These are phyloP conservation scores for Hippocampus comes DNA, from an alignment of 2,113 vertebrate species.

Conservation along the genomic window DNA sequence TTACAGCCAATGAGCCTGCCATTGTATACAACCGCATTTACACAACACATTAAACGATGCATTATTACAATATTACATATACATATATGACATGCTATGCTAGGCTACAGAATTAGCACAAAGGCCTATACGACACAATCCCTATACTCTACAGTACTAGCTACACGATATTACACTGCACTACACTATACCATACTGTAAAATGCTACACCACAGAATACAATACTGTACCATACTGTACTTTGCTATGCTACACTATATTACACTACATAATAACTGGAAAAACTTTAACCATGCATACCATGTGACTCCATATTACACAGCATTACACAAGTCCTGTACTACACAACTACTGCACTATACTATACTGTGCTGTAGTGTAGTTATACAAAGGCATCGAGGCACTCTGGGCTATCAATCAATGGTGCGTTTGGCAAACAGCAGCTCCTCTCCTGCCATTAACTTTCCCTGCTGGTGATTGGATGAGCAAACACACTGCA, in stretches of 20 bases:
- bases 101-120: too few species aligned
- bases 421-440: constrained; percentile 60
- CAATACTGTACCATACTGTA: background rate
- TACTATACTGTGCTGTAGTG: background rate
- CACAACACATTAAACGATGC: too few species aligned
- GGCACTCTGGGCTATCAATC: constrained; percentile 53
- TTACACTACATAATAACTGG: background rate
- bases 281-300: background rate
- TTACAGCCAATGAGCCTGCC: too few species aligned
- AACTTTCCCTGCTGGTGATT: constrained; percentile 64
- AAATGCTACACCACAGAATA: background rate
- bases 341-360: background rate
- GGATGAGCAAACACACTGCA: constrained; percentile 64
- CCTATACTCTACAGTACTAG: too few species aligned
- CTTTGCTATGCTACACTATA: background rate
- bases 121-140: too few species aligned
- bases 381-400: constrained; percentile 11
- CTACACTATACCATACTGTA: background rate
- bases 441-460: constrained; percentile 63
- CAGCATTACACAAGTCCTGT: background rate
- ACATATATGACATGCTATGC: too few species aligned
- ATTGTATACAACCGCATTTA: too few species aligned
- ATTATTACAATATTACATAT: too few species aligned
- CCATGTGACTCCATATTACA: background rate
- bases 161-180: background rate